phyloP scores from a whole-genome alignment of 2,113 vertebrate genomes.

The Clarias magur region DNA sequence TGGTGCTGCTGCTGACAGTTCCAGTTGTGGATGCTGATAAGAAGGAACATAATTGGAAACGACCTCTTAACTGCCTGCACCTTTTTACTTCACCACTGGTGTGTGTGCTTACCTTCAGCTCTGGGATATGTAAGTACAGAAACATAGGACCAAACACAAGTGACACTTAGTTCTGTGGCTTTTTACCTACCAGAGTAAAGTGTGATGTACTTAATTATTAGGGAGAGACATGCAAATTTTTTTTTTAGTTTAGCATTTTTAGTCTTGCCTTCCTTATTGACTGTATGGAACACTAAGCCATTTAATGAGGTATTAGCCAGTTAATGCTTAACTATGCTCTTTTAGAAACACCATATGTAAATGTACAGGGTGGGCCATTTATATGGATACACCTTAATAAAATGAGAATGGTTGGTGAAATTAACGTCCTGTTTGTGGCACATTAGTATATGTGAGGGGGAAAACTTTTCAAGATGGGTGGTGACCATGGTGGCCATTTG shows the following conservation, averaged over 20 bases:
- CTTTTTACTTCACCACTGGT: conserved; percentile 80
- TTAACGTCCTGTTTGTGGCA: no score
- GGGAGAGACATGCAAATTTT: background rate
- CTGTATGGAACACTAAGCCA: background rate
- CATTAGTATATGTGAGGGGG: no score
- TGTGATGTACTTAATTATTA: background rate
- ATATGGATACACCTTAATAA: no score
- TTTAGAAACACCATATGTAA: background rate
- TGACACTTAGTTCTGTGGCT: background rate
- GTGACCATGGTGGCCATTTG: no score
- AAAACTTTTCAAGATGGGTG: no score
- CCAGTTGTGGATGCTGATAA: conserved; percentile 88
- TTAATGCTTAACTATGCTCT: background rate
- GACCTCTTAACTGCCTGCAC: conserved; percentile 93
- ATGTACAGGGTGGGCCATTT: no score
- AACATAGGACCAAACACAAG: background rate
- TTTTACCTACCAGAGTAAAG: background rate
- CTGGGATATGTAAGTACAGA: conserved; percentile 82
- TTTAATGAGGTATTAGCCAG: background rate
- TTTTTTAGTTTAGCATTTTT: background rate
- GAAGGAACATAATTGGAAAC: conserved; percentile 91
- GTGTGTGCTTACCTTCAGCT: conserved; percentile 83
- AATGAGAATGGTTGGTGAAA: no score
- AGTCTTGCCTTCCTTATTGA: background rate
- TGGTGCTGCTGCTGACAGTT: conserved; percentile 84